A percentile compares a stretch with the other conserved stretches of the same genome.
phyloP scores from a whole-genome alignment of 2,113 vertebrate genomes.

The Anolis carolinensis region DNA sequence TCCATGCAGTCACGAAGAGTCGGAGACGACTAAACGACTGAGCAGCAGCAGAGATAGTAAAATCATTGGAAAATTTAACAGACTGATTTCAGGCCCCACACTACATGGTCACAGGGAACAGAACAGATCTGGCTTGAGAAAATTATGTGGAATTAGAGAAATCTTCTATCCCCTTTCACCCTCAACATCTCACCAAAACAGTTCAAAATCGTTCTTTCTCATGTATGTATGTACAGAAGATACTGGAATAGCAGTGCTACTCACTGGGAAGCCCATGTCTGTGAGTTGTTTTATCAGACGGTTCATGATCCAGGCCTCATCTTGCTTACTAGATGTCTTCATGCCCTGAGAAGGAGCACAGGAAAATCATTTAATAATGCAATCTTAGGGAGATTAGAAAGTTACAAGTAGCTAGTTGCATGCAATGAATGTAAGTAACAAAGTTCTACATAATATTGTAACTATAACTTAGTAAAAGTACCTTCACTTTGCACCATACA shows the following conservation, averaged over 20 bases:
- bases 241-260: constrained; percentile 36
- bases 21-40: too few relatives aligned
- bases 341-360: constrained; percentile 69
- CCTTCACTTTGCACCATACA: too few relatives aligned
- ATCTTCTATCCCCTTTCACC: too few relatives aligned
- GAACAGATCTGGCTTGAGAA: not conserved
- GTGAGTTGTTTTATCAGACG: constrained; percentile 97
- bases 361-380: constrained; percentile 45
- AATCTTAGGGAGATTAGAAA: not conserved
- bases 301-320: constrained; percentile 95
- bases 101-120: not conserved
- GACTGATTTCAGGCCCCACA: not conserved
- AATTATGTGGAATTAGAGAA: not conserved
- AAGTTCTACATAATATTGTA: too few relatives aligned
- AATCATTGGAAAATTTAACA: not conserved
- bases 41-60: too few relatives aligned
- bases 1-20: too few relatives aligned
- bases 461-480: too few relatives aligned
- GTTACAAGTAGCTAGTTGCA: not conserved
- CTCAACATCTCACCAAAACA: not conserved
- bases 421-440: not conserved
- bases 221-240: not conserved
- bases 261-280: constrained; percentile 99
- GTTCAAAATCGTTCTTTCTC: not conserved
- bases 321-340: constrained; percentile 91